Percentiles rank a stretch among this genome's conserved stretches.
These are phyloP conservation scores for Acipenser oxyrinchus DNA, from an alignment of 2,797 vertebrate species.

Conservation along the genomic window DNA sequence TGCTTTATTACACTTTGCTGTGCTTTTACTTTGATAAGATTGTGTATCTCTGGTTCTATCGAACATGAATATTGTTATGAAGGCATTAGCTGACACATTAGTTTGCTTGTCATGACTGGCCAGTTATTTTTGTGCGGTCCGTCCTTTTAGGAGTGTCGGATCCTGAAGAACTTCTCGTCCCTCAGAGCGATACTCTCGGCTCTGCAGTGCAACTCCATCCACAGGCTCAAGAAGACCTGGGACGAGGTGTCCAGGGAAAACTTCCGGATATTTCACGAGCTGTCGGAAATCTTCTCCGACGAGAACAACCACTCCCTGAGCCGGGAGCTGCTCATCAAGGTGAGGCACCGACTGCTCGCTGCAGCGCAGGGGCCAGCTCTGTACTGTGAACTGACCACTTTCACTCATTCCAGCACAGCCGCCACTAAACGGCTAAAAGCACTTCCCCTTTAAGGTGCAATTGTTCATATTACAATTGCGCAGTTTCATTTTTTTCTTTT, in stretches of 20 bases:
- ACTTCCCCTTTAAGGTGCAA: too few relatives aligned
- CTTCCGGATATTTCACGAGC: slow-evolving; percentile 81
- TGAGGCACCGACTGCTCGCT: slow-evolving; percentile 25
- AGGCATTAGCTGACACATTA: not conserved
- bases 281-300: slow-evolving; percentile 91
- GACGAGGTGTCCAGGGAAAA: slow-evolving; percentile 87
- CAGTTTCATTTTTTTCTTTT: too few relatives aligned
- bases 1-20: not conserved
- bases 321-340: slow-evolving; percentile 89
- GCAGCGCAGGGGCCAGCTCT: not conserved
- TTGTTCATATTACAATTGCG: too few relatives aligned
- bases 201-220: slow-evolving; percentile 83
- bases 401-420: too few relatives aligned
- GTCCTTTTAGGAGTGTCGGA: slow-evolving; percentile 74
- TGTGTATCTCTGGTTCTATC: not conserved
- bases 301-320: slow-evolving; percentile 94
- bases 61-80: slow-evolving; percentile 35
- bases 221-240: slow-evolving; percentile 87
- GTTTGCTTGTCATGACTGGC: not conserved
- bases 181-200: slow-evolving; percentile 85
- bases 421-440: too few relatives aligned
- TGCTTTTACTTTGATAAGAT: not conserved
- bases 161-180: slow-evolving; percentile 90
- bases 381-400: too few relatives aligned
- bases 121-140: not conserved